Evolutionary conservation across 1,140 invertebrate species (phyloP), one percentile per base, ranked within the genome.

Genomic region (Cepaea nemoralis): DNA sequence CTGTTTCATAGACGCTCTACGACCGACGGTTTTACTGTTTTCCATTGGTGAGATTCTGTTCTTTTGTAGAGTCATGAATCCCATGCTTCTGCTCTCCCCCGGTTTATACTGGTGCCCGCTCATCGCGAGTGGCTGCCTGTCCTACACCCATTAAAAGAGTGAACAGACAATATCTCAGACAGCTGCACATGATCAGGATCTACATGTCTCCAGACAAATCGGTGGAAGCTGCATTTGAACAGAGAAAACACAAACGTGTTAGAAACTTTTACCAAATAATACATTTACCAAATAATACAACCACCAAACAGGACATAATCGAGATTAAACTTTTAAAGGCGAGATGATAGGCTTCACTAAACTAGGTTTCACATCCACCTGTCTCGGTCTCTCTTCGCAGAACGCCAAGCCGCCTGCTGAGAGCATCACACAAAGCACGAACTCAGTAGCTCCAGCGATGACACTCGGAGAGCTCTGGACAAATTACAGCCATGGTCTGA

Each of bases 1-100:
- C 19, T 6, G 2, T 27, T 63, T 66, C 55, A 66, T 55, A 14
- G 50, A 63, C 1, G 35, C 27, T 33, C 31, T 39, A 0, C 59
- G 76, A 8, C 19, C 14, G n/a, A 31, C 0, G 8, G 42, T 8
- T 35, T 33, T 24, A 33, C 42, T 66, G 19, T 48, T 66, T 48
- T 76, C 42, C 74, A 76, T 76, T 76, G 42, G n/a, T 76, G 74
- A 76, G 27, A 48, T n/a, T 73, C 10, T 76, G n/a, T 31, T 76
- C 27, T 37, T 55, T 6, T 76, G 42, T 10, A 24, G 0, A 76
- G 74, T 8, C 74, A 48, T 31, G 42, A 76, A 76, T 27, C 74
- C 74, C 74, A 76, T 76, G 50, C 74, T 48, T 55, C 45, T 14
- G 24, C 19, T 24, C 6, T 10, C 50, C 6, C 8, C 19, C 22